These are phyloP conservation scores for Chalcosyrphus nemorum DNA, from an alignment of 2,888 invertebrate species.

Conservation along the genomic window DNA sequence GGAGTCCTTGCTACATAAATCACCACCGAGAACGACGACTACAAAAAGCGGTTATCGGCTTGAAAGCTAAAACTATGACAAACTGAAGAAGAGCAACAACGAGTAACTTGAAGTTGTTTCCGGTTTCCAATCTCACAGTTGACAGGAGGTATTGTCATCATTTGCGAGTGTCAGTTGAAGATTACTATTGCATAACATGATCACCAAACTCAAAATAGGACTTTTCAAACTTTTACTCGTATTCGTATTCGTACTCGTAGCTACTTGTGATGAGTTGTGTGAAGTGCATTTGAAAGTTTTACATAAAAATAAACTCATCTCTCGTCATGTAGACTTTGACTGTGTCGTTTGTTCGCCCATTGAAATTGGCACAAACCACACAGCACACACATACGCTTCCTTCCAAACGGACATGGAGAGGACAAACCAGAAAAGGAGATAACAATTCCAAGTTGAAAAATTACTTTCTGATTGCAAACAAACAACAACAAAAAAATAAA, in stretches of 20 bases:
- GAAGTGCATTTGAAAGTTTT: conserved; percentile 40
- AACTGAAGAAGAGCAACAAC: neutral
- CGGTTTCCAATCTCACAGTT: neutral
- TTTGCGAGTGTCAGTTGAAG: conserved; percentile 3
- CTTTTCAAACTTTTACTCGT: neutral
- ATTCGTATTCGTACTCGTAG: too few species aligned
- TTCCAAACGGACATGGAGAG: conserved; percentile 17
- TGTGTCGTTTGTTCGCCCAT: neutral
- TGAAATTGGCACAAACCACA: conserved; percentile 36
- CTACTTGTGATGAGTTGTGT: conserved; percentile 24
- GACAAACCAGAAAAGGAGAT: conserved; percentile 19
- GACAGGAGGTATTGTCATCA: conserved; percentile 12
- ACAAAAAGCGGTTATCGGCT: conserved; percentile 34
- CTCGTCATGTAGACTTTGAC: conserved; percentile 39
- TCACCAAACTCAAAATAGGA: neutral
- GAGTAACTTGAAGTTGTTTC: conserved; percentile 20
- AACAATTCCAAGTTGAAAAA: conserved; percentile 63
- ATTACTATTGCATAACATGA: conserved; percentile 17
- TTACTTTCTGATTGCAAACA: conserved; percentile 64
- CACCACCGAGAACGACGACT: conserved; percentile 4
- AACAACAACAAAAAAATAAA: too few species aligned
- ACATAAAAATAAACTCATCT: conserved; percentile 21
- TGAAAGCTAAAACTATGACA: conserved; percentile 11
- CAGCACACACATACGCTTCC: conserved; percentile 1
- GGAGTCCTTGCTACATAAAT: conserved; percentile 35